phyloP scores from a whole-genome alignment of 1,140 invertebrate species.

The Drosophila sucinea region DNA sequence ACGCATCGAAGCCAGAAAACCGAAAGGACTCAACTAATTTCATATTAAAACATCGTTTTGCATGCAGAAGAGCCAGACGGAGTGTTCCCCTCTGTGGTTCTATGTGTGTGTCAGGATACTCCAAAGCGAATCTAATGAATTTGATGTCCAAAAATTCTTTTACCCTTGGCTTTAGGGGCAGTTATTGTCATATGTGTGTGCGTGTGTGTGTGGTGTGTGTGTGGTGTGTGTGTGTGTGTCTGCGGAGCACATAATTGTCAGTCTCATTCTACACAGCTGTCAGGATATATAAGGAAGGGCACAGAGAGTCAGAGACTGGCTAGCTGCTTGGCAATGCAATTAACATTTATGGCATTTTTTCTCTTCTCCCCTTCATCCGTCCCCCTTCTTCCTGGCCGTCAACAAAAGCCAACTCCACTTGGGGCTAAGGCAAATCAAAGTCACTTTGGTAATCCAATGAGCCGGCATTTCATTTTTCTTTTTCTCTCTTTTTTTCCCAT shows the following conservation, averaged over 20 bases:
- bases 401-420: not conserved
- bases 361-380: not conserved
- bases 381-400: not conserved
- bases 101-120: constrained; percentile 29
- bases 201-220: constrained; percentile 13
- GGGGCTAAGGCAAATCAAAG: constrained; percentile 64
- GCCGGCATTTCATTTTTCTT: constrained; percentile 55
- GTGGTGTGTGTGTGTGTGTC: constrained; percentile 30
- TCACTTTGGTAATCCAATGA: constrained; percentile 70
- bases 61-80: constrained; percentile 58
- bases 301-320: not conserved
- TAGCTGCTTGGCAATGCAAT: constrained; percentile 57
- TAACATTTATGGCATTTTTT: constrained; percentile 77
- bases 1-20: constrained; percentile 71
- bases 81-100: constrained; percentile 31
- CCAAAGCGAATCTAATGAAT: constrained; percentile 71
- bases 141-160: constrained; percentile 72
- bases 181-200: constrained; percentile 48
- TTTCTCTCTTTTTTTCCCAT: constrained; percentile 12
- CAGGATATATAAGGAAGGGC: constrained; percentile 36
- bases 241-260: constrained; percentile 67
- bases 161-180: constrained; percentile 48
- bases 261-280: constrained; percentile 59
- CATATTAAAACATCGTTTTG: constrained; percentile 82
- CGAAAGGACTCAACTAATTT: constrained; percentile 79